A percentile compares a stretch with the other conserved stretches of the same genome.
Conservation (phyloP, 2,113 vertebrate species). For the Tringa solitaria region DNA sequence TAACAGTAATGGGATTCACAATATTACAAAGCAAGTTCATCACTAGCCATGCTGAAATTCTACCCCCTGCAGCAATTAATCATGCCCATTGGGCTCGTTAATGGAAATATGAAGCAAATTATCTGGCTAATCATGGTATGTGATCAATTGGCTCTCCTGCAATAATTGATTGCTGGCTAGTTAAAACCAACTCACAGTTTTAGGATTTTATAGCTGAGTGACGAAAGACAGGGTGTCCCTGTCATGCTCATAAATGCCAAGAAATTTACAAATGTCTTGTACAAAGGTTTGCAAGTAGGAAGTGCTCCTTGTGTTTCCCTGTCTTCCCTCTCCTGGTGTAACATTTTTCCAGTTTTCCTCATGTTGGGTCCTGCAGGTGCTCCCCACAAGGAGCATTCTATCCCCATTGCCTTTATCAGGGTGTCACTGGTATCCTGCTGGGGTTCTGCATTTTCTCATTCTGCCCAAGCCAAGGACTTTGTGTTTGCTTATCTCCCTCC, state of each 20-base stretch:
- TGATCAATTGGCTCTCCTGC: slow-evolving; percentile 32
- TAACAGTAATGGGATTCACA: slow-evolving; percentile 53
- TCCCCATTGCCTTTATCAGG: neutral
- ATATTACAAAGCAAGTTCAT: slow-evolving; percentile 11
- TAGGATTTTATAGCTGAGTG: neutral
- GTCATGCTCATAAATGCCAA: neutral
- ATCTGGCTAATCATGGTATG: slow-evolving; percentile 26
- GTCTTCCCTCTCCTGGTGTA: neutral
- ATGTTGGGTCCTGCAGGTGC: neutral
- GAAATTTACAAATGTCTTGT: neutral
- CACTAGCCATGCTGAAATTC: slow-evolving; percentile 13
- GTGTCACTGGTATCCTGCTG: neutral
- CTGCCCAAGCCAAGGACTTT: neutral
- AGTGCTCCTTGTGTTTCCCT: neutral
- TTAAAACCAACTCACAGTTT: neutral
- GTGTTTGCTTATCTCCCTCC: neutral
- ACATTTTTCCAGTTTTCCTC: neutral
- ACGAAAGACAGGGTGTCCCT: neutral
- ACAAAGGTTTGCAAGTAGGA: neutral
- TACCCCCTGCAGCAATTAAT: slow-evolving; percentile 39
- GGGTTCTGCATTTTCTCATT: neutral
- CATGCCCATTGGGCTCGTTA: slow-evolving; percentile 25
- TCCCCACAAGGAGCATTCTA: neutral
- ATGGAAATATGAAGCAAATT: slow-evolving; percentile 53
- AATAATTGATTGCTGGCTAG: neutral